Conservation (phyloP, 2,888 invertebrate genomes). For the Steinernema carpocapsae region DNA sequence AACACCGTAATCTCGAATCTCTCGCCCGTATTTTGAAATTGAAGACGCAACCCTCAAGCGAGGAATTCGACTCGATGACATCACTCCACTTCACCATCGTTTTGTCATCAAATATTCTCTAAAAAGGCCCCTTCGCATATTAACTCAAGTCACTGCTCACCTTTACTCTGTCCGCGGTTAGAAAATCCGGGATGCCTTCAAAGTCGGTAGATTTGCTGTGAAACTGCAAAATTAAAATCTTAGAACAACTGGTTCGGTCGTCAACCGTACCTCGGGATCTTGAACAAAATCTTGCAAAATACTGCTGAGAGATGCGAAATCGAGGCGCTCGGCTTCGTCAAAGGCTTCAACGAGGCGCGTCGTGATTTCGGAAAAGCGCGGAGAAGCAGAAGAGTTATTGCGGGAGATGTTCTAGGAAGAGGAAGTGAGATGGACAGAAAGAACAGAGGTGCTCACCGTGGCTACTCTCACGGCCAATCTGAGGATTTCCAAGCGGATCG, state of each 20-base stretch:
- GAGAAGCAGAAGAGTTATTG: neutral
- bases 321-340: neutral
- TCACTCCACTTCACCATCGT: constrained; percentile 59
- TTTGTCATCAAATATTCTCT: constrained; percentile 48
- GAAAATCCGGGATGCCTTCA: constrained; percentile 45
- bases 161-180: constrained; percentile 41
- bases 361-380: neutral
- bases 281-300: neutral
- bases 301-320: neutral
- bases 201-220: no score
- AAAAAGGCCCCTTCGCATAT: no score
- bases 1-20: constrained; percentile 63
- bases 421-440: neutral
- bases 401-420: neutral
- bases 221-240: no score
- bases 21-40: constrained; percentile 54
- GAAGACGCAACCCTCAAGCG: constrained; percentile 44
- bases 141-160: constrained; percentile 18
- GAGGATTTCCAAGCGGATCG: neutral
- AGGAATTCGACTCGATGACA: constrained; percentile 60
- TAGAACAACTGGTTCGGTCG: no score
- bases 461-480: neutral
- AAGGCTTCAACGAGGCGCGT: neutral
- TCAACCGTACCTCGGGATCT: neutral
- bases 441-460: neutral